Base-by-base conservation (phyloP, 2,888 invertebrate genomes). In the Marronus borbonicus region DNA sequence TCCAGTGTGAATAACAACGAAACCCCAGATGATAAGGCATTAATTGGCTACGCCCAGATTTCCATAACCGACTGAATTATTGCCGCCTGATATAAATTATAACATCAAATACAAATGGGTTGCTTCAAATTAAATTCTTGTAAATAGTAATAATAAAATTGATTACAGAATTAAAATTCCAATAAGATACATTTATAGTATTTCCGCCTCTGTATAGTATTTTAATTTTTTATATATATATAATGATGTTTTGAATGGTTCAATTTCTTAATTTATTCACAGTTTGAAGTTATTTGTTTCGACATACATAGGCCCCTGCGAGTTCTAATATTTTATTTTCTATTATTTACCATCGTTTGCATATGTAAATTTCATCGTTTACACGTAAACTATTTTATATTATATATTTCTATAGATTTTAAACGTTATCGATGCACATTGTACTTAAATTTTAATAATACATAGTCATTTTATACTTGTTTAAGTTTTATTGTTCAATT, bases 21-120 rank as follows among this genome's bases (percentile, higher is more conserved):
- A 90, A 92, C 95, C 80, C 94, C 96, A 76, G 98, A 99, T 89
- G 98, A 99, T 89, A 96, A 96, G 87, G 95, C 97, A 64, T 92
- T 99, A 83, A 93, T 98, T 87, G 99, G 99, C 86, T 99, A 94
- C 91, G 99, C 99, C 88, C 98, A 99, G 91, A 95, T 99, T 88
- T 97, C 98, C 84, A 94, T 98, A 88, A 94, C 95, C 83, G 97
- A 97, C 91, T 97, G 85, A 84, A 65, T 12, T 58, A 24, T 60
- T 62, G 44, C 17, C 17, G 58, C 28, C 60, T 39, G 24, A 58
- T 58, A 12, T 14, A 60, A 74, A 60, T 44, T 60, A 44, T 39
- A 60, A 60, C 60, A 20, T 74, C 60, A 20, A 58, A 60, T 60
- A 62, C 44, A 28, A 64, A 62, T 28, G 24, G 50, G 31, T 52